phyloP scores from a whole-genome alignment of 2,888 invertebrate species.

The Maniola hyperantus region DNA sequence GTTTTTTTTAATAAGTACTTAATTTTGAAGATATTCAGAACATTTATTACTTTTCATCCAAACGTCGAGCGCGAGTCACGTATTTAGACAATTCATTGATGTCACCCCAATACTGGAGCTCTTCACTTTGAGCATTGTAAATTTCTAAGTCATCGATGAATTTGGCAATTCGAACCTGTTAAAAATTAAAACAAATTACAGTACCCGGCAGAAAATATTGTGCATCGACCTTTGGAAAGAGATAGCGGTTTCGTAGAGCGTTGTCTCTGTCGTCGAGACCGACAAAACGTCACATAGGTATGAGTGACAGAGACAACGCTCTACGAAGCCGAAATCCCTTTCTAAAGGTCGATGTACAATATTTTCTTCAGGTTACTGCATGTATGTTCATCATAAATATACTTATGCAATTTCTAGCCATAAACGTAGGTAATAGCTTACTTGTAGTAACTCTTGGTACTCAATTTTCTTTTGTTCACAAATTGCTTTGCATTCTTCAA shows the following conservation, averaged over 20 bases:
- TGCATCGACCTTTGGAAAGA: too few species aligned
- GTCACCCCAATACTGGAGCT: slow-evolving; percentile 94
- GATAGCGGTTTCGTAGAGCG: too few species aligned
- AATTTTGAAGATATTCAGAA: background rate
- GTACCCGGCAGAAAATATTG: too few species aligned
- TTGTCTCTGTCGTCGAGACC: too few species aligned
- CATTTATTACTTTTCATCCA: slow-evolving; percentile 85
- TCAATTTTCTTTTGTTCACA: slow-evolving; percentile 92
- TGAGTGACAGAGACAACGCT: too few species aligned
- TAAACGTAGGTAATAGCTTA: slow-evolving; percentile 36
- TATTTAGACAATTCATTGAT: slow-evolving; percentile 92
- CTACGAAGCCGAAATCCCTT: too few species aligned
- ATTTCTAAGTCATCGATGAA: slow-evolving; percentile 92
- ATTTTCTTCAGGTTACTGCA: too few species aligned
- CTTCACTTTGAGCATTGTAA: slow-evolving; percentile 91
- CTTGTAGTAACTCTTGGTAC: slow-evolving; percentile 91
- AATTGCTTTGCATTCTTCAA: slow-evolving; percentile 91
- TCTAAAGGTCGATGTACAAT: too few species aligned
- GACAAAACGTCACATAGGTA: too few species aligned
- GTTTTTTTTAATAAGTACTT: too few species aligned
- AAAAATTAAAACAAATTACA: slow-evolving; percentile 1
- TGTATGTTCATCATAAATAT: background rate
- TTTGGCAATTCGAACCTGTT: slow-evolving; percentile 86
- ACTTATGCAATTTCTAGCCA: background rate
- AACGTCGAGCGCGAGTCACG: slow-evolving; percentile 88